Conservation (phyloP, 2,888 invertebrate genomes). For the Pseudolycoriella hygida region DNA sequence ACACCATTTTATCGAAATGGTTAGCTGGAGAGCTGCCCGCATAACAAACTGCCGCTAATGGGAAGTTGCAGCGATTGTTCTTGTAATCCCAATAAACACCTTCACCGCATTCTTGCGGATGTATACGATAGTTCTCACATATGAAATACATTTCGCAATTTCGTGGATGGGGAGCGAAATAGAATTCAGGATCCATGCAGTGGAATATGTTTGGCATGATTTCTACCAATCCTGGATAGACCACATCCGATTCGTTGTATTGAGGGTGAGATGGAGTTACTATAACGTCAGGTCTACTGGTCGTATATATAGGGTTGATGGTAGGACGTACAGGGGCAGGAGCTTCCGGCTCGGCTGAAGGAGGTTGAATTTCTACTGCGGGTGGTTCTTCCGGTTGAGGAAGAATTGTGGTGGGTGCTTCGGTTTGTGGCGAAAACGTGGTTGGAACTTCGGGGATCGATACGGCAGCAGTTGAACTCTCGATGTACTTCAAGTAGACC, state of each 20-base stretch:
- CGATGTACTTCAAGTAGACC: no score
- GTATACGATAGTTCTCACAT: slow-evolving; percentile 23
- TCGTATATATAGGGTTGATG: background rate
- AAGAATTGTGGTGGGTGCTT: no score
- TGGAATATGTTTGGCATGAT: background rate
- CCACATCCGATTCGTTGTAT: no score
- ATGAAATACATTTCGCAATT: slow-evolving; percentile 21
- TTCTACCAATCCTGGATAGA: no score
- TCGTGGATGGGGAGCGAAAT: slow-evolving; percentile 23
- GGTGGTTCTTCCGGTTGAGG: no score
- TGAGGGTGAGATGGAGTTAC: no score
- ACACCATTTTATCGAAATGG: no score
- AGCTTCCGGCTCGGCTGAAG: background rate
- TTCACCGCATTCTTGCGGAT: slow-evolving; percentile 20
- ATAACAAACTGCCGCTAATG: slow-evolving; percentile 3
- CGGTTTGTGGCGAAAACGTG: no score
- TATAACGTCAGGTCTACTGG: background rate
- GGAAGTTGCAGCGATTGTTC: slow-evolving; percentile 17
- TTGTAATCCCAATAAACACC: slow-evolving; percentile 20
- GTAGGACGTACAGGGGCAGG: background rate
- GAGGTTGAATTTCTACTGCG: no score
- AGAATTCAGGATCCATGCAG: slow-evolving; percentile 23
- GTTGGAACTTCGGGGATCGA: no score
- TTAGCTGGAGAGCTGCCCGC: no score
- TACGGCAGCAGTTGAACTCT: no score